Conservation (phyloP, 2,113 vertebrate species). For the Galeopterus variegatus region DNA sequence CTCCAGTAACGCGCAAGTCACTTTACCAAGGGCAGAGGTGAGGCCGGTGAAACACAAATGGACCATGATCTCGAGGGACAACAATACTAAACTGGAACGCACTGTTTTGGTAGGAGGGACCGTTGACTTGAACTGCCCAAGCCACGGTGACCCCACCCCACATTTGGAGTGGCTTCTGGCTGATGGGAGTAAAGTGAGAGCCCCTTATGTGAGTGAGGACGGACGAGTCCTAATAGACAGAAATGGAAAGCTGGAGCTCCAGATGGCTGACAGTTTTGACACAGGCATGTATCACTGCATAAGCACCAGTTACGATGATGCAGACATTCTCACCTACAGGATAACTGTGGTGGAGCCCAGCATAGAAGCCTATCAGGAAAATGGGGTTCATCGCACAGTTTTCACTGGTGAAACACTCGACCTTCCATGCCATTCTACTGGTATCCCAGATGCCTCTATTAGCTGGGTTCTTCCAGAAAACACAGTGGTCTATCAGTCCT, state of each 20-base stretch:
- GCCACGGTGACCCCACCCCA: constrained; percentile 93
- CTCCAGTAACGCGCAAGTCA: constrained; percentile 85
- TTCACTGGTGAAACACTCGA: constrained; percentile 87
- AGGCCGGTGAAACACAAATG: constrained; percentile 86
- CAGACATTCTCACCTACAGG: constrained; percentile 92
- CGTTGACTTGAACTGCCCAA: constrained; percentile 90
- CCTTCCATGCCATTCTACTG: constrained; percentile 91
- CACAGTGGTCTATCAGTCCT: constrained; percentile 87
- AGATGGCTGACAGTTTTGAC: constrained; percentile 92
- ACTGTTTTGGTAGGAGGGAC: constrained; percentile 90
- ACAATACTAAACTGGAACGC: constrained; percentile 89
- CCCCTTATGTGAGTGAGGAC: constrained; percentile 94
- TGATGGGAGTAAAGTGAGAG: constrained; percentile 93
- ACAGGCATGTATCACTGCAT: constrained; percentile 94
- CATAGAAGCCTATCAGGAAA: constrained; percentile 83
- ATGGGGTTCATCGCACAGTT: constrained; percentile 85
- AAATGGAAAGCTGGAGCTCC: constrained; percentile 90
- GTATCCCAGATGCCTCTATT: constrained; percentile 90
- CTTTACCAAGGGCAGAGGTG: constrained; percentile 75
- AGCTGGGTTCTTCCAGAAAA: constrained; percentile 94
- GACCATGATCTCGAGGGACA: constrained; percentile 92
- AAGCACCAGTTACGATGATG: constrained; percentile 90
- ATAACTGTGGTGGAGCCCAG: constrained; percentile 91
- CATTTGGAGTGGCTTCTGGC: constrained; percentile 94
- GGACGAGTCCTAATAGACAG: constrained; percentile 89